Evolutionary conservation across 1,140 invertebrate genomes (phyloP), one percentile per base, ranked within the genome.

Genomic region (Mya arenaria): DNA sequence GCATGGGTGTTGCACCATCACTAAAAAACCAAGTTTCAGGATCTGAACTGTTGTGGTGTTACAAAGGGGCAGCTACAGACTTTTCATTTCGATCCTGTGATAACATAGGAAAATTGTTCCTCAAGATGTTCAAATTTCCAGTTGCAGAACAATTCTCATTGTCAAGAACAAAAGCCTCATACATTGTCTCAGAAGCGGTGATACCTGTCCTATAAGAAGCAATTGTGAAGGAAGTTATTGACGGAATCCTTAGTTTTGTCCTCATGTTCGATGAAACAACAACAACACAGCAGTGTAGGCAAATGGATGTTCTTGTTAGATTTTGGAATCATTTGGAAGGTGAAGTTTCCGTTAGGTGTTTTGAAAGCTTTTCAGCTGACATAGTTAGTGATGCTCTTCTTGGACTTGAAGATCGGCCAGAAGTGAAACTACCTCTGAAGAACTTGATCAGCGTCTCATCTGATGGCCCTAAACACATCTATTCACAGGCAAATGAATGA

Each of bases 1-100:
- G 17, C 65, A 85, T 34, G n/a, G 32, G n/a, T n/a, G n/a, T 15
- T 88, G 88, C 65, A 83, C 48, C 17, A 58, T 48, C 48, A 34
- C 58, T 73, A 55, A 56, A 73, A 58, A 41, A 73, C 58, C 71
- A 73, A 58, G 71, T 65, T 10, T 28, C 73, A 41, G 73, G 63
- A 75, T 62, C 56, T 19, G 36, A 63, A 39, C 36, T 68, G 19
- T 37, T 68, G 65, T 68, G 65, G 65, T 68, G 65, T 37, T 68
- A 36, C n/a, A 77, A 77, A 65, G 58, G 41, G 30, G 58, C 73
- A 77, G 23, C 73, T n/a, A 44, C 39, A 63, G 36, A 77, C 32
- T 65, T 63, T 39, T 77, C 39, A 13, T 77, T 77, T n/a, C 62
- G 60, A 65, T 77, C 73, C n/a, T 77, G 58, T 77, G 73, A 77